Base-by-base conservation (phyloP, 2,113 vertebrate species). In the Platichthys stellatus region DNA sequence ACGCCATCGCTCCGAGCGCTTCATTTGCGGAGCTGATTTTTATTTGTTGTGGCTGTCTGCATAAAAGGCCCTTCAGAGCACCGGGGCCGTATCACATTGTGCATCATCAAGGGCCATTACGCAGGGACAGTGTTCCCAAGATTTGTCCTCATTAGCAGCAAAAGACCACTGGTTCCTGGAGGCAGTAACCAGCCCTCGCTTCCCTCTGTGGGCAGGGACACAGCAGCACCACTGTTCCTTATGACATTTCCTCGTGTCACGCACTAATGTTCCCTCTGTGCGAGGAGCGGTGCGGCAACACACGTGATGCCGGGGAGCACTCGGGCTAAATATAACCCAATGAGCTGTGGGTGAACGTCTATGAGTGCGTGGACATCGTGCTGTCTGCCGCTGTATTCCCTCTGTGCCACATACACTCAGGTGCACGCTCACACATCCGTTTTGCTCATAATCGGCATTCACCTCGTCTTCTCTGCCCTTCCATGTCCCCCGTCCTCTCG, bases 181-280 rank as follows among this genome's bases (percentile, higher is more conserved):
- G 83, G 72, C 77, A 56, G 57, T 14, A 66, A 74, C 76, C 80
- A 59, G 84, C 81, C 70, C 70, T 1, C 0, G 56, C 61, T 14
- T 6, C 28, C 15, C 67, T 63, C 65, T 61, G 78, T 11, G 31
- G 76, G 71, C 63, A 38, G 71, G 47, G 58, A 63, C 80, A 69
- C 15, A n/a, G 72, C 74, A 10, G 63, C 74, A 7, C 81, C 65
- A 13, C 69, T 14, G 72, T 63, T 92, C 70, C 68, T 78, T 78
- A 38, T 89, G 89, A 92, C 89, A 91, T 93, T 91, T 92, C 77
- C 77, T 87, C 81, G 40, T 87, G 83, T 86, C 90, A 84, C 78
- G 65, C 88, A 80, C 63, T 5, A 64, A 80, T 69, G 78, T 83
- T 31, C 31, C 31, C 82, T 85, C 69, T 68, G 82, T 15, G 63